Conservation (phyloP, 2,888 invertebrate genomes). For the Cheilosia vulpina region DNA sequence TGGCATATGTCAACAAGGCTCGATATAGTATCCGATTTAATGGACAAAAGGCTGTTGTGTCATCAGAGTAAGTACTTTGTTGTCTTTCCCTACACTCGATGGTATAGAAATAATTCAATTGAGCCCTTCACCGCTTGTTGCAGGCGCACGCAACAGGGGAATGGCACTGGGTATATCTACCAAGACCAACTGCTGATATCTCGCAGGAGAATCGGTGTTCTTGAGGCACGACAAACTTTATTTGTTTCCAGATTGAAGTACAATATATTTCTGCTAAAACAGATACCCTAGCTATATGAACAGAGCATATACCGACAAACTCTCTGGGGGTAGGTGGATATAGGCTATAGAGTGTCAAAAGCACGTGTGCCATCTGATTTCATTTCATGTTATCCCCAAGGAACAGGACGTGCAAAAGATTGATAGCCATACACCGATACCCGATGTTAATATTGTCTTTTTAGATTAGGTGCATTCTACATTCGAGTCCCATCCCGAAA, state of each 20-base stretch:
- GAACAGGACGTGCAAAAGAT: constrained; percentile 70
- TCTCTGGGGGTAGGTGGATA: constrained; percentile 31
- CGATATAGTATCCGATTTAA: constrained; percentile 50
- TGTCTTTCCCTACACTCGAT: constrained; percentile 27
- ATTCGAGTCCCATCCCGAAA: constrained; percentile 34
- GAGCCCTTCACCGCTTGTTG: constrained; percentile 51
- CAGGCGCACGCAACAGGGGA: constrained; percentile 55
- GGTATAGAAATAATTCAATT: constrained; percentile 65
- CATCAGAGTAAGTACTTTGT: constrained; percentile 29
- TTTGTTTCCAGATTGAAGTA: constrained; percentile 62
- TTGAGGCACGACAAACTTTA: constrained; percentile 56
- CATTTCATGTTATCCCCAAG: constrained; percentile 65
- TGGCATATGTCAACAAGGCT: constrained; percentile 50
- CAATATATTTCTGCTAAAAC: constrained; percentile 33
- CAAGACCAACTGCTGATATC: constrained; percentile 34
- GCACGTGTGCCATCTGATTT: constrained; percentile 72
- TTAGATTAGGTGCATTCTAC: constrained; percentile 60
- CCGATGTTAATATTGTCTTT: constrained; percentile 69
- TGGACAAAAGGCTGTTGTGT: constrained; percentile 63
- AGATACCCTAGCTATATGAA: constrained; percentile 1
- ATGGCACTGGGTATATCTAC: constrained; percentile 16
- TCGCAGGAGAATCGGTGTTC: constrained; percentile 38
- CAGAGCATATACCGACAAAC: background rate
- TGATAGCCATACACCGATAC: constrained; percentile 61
- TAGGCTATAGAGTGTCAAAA: constrained; percentile 48